phyloP scores from a whole-genome alignment of 2,888 invertebrate genomes.

The Lottia scabra region DNA sequence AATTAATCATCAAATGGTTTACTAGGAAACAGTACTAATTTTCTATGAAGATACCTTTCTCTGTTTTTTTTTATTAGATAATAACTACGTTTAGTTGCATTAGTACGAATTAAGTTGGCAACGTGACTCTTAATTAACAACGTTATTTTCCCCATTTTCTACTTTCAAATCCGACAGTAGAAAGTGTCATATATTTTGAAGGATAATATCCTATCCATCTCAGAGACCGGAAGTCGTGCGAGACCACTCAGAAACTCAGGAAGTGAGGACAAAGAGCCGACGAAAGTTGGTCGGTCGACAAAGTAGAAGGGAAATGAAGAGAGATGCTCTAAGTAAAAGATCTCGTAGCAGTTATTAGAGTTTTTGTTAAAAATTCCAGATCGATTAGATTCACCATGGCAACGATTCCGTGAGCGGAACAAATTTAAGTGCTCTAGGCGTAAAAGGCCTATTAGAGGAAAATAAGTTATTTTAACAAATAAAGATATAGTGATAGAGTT shows the following conservation, averaged over 20 bases:
- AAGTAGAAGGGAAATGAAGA: slow-evolving; percentile 43
- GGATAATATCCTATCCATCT: slow-evolving; percentile 40
- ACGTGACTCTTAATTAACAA: neutral
- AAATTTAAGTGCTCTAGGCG: slow-evolving; percentile 45
- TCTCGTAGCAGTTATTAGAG: slow-evolving; percentile 44
- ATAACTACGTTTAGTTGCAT: neutral
- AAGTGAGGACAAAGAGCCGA: slow-evolving; percentile 41
- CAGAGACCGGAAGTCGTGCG: slow-evolving; percentile 38
- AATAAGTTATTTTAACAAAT: slow-evolving; percentile 51
- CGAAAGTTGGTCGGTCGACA: slow-evolving; percentile 37
- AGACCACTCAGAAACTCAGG: slow-evolving; percentile 39
- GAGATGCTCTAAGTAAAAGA: slow-evolving; percentile 47
- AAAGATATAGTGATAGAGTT: slow-evolving; percentile 39
- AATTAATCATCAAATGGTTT: no score
- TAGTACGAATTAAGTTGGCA: slow-evolving; percentile 1
- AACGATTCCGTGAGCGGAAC: slow-evolving; percentile 45
- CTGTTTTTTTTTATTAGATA: neutral
- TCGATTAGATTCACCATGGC: slow-evolving; percentile 42
- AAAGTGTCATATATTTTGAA: slow-evolving; percentile 37
- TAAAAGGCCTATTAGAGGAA: slow-evolving; percentile 38
- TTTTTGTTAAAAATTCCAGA: slow-evolving; percentile 41
- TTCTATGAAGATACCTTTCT: neutral
- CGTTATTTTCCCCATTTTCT: neutral
- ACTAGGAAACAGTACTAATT: no score
- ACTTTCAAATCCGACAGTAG: slow-evolving; percentile 1